Percentiles rank a stretch among this genome's conserved stretches.
phyloP scores from a whole-genome alignment of 1,140 invertebrate species.

The Drosophila watanabei region DNA sequence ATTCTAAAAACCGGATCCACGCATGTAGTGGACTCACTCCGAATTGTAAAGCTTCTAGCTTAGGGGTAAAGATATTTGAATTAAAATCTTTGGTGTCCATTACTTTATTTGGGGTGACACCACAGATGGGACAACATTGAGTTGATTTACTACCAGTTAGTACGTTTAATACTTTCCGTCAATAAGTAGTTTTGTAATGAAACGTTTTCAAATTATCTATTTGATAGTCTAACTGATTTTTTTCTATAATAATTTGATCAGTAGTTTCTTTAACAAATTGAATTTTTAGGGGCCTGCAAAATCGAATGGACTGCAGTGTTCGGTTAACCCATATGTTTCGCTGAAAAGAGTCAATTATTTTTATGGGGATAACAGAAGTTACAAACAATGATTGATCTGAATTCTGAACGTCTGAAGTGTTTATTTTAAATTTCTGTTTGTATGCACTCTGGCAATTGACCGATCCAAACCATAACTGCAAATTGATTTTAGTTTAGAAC shows the following conservation, averaged over 20 bases:
- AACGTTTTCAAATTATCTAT: slow-evolving; percentile 9
- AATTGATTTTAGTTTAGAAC: too few relatives aligned
- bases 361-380: too few relatives aligned
- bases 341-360: too few relatives aligned
- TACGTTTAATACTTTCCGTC: slow-evolving; percentile 28
- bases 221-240: slow-evolving; percentile 8
- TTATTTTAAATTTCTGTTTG: too few relatives aligned
- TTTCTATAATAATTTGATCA: not conserved
- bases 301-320: slow-evolving; percentile 21
- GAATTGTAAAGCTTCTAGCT: too few relatives aligned
- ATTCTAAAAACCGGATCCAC: not conserved
- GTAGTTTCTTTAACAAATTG: not conserved
- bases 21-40: slow-evolving; percentile 3
- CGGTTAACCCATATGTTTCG: not conserved
- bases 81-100: slow-evolving; percentile 26
- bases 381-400: too few relatives aligned
- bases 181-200: not conserved
- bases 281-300: slow-evolving; percentile 9
- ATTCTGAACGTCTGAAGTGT: too few relatives aligned
- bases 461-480: too few relatives aligned
- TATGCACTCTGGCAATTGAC: too few relatives aligned
- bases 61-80: slow-evolving; percentile 23
- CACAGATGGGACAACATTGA: slow-evolving; percentile 36
- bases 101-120: slow-evolving; percentile 22
- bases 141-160: slow-evolving; percentile 28